Conservation (phyloP, 2,888 invertebrate species). For the Choreutis nemorana region DNA sequence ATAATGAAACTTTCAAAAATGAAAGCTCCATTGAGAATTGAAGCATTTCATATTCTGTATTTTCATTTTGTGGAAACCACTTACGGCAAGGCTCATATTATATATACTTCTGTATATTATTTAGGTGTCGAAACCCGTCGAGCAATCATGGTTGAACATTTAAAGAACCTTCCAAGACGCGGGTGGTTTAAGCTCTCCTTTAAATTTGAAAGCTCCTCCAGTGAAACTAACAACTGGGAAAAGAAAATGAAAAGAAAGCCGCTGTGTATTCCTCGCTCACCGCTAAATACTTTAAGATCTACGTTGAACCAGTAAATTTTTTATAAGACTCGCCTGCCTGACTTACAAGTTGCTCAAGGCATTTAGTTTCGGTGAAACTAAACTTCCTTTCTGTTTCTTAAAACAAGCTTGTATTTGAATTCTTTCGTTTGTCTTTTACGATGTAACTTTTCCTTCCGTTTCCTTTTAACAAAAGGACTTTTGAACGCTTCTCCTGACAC, state of each 20-base stretch:
- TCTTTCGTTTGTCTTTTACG: constrained; percentile 5
- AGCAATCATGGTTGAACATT: too few relatives aligned
- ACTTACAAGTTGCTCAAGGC: constrained; percentile 10
- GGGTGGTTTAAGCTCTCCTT: constrained; percentile 7
- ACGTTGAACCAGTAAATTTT: constrained; percentile 33
- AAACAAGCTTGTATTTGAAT: constrained; percentile 11
- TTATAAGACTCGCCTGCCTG: constrained; percentile 24
- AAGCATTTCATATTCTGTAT: too few relatives aligned
- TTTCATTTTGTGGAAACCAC: too few relatives aligned
- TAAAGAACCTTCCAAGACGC: background rate
- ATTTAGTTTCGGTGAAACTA: constrained; percentile 18
- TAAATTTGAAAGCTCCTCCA: constrained; percentile 21
- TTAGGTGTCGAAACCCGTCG: too few relatives aligned
- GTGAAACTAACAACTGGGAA: constrained; percentile 19
- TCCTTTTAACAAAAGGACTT: constrained; percentile 24
- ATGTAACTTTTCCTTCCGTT: constrained; percentile 20
- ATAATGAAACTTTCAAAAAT: too few relatives aligned
- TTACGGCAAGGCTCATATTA: too few relatives aligned
- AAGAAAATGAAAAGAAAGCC: constrained; percentile 24
- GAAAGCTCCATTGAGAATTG: too few relatives aligned
- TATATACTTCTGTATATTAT: too few relatives aligned
- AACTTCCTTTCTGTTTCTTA: constrained; percentile 23
- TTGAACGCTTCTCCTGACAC: constrained; percentile 24
- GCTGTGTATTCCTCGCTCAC: constrained; percentile 17
- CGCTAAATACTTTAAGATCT: constrained; percentile 35